Base-by-base conservation (phyloP, 2,113 vertebrate species). In the Calyptomena viridis region DNA sequence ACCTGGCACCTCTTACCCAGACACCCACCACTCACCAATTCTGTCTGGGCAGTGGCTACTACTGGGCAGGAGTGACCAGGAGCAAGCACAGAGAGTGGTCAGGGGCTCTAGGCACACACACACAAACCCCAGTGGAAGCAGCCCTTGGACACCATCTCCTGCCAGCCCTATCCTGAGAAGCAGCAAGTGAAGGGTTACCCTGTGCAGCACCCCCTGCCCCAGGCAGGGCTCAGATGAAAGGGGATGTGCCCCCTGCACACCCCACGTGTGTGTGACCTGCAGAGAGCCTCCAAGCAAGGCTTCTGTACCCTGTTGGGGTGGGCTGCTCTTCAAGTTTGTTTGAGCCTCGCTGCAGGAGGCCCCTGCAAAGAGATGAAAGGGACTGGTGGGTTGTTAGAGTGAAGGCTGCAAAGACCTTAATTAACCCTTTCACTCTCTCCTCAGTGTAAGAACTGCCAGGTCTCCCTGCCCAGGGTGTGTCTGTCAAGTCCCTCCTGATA, bases 271-370 rank as follows among this genome's bases (percentile, higher is more conserved):
- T 11, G 33, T 8, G 50, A 72, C 83, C 76, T 11, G 60, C 1
- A n/a, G 69, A 63, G 86, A 82, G 86, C 75, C 86, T 8, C 13
- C 14, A 16, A 89, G 85, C 46, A 7, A 52, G 55, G 74, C 12
- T 62, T 44, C 76, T 39, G 75, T 52, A 7, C 64, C 77, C 75
- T 3, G n/a, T 2, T 31, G 82, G 89, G 68, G 12, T 52, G 73
- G 76, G n/a, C 68, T 69, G 68, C 4, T 15, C 91, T 81, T 81
- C 30, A 55, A 71, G 71, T 56, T 71, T 39, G 49, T 52, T 64
- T 77, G 90, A 83, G 87, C 84, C 84, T 84, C 30, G 21, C 88
- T 52, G 79, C 80, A 87, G 87, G 86, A 77, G 62, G 53, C 24
- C 37, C 67, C 83, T 31, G 87, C 31, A 27, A 16, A n/a, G 72